phyloP scores from a whole-genome alignment of 1,140 invertebrate species.

The Nylanderia fulva region DNA sequence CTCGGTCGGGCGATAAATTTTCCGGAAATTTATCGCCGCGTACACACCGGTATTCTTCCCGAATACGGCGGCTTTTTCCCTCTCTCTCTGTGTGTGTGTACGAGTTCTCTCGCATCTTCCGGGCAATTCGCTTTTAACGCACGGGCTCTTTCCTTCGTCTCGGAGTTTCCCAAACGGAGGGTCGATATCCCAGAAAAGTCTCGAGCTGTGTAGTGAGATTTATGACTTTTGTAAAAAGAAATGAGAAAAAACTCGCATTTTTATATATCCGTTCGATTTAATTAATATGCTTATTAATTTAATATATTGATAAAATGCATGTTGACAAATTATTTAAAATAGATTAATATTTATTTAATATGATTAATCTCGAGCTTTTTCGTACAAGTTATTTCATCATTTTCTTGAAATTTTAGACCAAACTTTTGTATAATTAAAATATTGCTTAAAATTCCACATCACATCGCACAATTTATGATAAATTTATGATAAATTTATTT shows the following conservation, averaged over 20 bases:
- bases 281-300: background rate
- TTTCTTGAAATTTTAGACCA: background rate
- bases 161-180: background rate
- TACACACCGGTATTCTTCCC: background rate
- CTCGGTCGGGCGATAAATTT: conserved; percentile 51
- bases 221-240: background rate
- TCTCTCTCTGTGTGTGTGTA: background rate
- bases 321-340: background rate
- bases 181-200: conserved; percentile 31
- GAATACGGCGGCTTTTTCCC: background rate
- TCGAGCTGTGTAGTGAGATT: background rate
- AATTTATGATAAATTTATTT: background rate
- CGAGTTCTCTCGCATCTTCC: conserved; percentile 37
- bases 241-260: background rate
- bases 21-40: conserved; percentile 50
- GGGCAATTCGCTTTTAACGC: conserved; percentile 38
- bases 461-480: background rate
- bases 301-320: background rate
- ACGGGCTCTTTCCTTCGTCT: conserved; percentile 14
- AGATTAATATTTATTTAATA: background rate
- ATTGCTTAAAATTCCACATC: background rate
- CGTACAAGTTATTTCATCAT: background rate
- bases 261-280: background rate
- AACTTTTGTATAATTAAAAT: background rate
- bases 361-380: background rate